Conservation (phyloP, 2,113 vertebrate species). For the Trinectes maculatus region DNA sequence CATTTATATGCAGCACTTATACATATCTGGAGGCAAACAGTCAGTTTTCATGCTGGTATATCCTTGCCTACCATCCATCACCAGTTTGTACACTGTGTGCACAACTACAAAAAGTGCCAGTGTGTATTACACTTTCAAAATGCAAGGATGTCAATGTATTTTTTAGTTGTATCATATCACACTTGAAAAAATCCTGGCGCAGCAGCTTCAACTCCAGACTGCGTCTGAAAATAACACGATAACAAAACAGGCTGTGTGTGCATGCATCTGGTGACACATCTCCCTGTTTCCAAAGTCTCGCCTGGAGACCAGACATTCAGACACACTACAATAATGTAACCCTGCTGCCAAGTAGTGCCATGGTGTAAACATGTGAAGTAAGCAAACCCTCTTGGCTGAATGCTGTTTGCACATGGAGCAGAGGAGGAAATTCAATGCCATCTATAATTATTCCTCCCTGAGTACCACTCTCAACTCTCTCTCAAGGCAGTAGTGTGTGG, state of each 20-base stretch:
- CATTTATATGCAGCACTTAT: neutral
- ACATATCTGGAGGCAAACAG: conserved; percentile 28
- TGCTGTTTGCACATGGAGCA: conserved; percentile 48
- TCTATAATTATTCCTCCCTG: conserved; percentile 70
- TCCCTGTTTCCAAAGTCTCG: neutral
- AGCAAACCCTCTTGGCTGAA: conserved; percentile 56
- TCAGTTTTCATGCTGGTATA: conserved; percentile 2
- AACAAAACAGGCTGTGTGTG: conserved; percentile 5
- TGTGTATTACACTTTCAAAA: neutral
- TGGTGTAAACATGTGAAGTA: conserved; percentile 54
- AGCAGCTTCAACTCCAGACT: neutral
- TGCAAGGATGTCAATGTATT: conserved; percentile 6
- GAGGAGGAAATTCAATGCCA: conserved; percentile 63
- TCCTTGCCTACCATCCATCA: neutral
- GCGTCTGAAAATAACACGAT: conserved; percentile 1
- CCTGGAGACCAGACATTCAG: conserved; percentile 33
- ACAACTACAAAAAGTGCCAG: neutral
- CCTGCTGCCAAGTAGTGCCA: conserved; percentile 36
- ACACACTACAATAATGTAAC: conserved; percentile 35
- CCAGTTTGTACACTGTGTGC: neutral
- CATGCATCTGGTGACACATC: conserved; percentile 5
- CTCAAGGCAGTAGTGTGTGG: conserved; percentile 36
- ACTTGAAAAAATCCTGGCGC: neutral
- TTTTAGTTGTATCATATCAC: conserved; percentile 8
- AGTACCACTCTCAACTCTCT: conserved; percentile 55